Evolutionary conservation across 2,113 vertebrate genomes (phyloP).

Genomic region (Microcebus tavaratra): DNA sequence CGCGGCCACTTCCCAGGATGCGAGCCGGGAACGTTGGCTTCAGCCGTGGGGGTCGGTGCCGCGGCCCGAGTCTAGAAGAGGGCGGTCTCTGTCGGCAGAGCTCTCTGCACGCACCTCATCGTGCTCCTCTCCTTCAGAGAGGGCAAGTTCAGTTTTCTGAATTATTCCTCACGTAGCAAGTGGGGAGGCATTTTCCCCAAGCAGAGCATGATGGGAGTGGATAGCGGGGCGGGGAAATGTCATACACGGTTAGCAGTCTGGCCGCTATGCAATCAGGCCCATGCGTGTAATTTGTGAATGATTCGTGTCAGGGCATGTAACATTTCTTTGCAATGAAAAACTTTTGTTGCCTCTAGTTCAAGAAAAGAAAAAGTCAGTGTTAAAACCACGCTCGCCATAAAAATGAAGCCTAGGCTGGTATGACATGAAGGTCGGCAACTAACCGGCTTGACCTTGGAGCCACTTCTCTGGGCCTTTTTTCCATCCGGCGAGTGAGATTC

Average conservation of each 20-base stretch:
- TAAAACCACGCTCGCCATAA: too few relatives aligned
- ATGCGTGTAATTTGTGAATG: not conserved
- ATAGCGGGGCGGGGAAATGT: not conserved
- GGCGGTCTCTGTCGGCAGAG: accelerated
- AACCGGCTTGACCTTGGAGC: not conserved
- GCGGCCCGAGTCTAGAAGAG: not conserved
- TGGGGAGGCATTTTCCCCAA: too few relatives aligned
- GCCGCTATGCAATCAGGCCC: accelerated
- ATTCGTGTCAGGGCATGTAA: too few relatives aligned
- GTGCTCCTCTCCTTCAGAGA: not conserved
- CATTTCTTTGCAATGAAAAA: not conserved
- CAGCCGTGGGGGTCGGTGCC: not conserved
- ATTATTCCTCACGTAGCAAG: not conserved
- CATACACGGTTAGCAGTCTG: accelerated
- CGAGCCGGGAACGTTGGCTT: not conserved
- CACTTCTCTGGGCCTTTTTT: not conserved
- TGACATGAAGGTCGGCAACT: not conserved
- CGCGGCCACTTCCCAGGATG: not conserved
- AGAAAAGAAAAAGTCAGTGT: not conserved
- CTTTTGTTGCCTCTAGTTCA: not conserved
- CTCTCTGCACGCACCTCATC: not conserved
- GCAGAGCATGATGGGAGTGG: not conserved
- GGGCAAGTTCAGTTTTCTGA: not conserved
- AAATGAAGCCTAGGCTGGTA: accelerated
- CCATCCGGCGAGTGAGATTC: not conserved